Base-by-base conservation (phyloP, 2,888 invertebrate species). In the Cryptocephalus primarius region DNA sequence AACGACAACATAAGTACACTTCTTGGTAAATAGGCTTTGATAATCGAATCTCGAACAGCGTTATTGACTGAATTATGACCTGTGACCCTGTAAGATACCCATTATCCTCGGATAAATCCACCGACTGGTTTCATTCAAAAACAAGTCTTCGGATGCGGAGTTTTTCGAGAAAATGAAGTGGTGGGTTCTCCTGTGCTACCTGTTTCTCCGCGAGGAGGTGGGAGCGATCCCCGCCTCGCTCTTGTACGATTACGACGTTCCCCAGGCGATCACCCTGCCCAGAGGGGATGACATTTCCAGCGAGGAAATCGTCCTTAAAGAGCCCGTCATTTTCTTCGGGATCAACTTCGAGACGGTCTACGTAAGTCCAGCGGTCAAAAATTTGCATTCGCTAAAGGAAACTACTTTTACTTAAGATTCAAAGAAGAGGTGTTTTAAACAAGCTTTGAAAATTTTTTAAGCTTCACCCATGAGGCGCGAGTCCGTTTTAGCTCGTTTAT, bases 321-420 rank as follows among this genome's bases (percentile, higher is more conserved):
- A 83, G 34, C 88, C 92, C 1, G 77, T 94, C 46, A 74, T 78
- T 43, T 90, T 90, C 72, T 94, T 82, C 67, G 86, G 85, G 56
- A 81, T 82, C 55, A 72, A 72, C 51, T 91, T 87, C 68, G 78
- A 82, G 46, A 76, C 79, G 33, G 74, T 93, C 60, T 92, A 77
- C 70, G 93, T 94, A 73, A 91, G 92, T 90, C 46, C n/a, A 36
- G 11, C 3, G 6, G 8, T 38, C 2, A 22, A 22, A 22, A 22
- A 22, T 22, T 22, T 22, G 6, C 22, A 22, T 22, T 22, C 6
- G 22, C 3, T n/a, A 6, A 22, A 22, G 22, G 6, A 22, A 22
- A 22, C 22, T 22, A 6, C 6, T 22, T 2, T 22, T 22, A 22
- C 6, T 22, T 22, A 22, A 22, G 6, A 22, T 22, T 22, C 3